Evolutionary conservation across 2,888 invertebrate species (phyloP).

Genomic region (Chrysolina haemoptera): DNA sequence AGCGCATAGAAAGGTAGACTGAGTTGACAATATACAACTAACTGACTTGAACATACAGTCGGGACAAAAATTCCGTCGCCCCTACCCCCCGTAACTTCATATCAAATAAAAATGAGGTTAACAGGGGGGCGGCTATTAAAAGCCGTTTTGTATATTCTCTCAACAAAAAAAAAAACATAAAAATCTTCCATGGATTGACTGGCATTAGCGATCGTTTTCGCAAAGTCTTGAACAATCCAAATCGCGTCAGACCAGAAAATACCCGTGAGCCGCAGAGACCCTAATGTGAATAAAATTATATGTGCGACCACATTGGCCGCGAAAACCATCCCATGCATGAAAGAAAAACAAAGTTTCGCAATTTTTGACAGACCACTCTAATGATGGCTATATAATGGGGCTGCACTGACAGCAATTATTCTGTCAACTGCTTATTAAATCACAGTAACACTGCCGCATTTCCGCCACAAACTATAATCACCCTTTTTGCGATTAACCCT

Average conservation of each 20-base stretch:
- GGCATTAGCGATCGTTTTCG: too few relatives aligned
- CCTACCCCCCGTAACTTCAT: too few relatives aligned
- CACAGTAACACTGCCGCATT: slow-evolving; percentile 35
- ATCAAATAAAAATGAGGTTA: too few relatives aligned
- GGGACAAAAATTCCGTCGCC: too few relatives aligned
- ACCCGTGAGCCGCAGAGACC: slow-evolving; percentile 14
- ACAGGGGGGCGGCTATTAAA: too few relatives aligned
- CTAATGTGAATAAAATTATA: slow-evolving; percentile 19
- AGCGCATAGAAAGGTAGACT: too few relatives aligned
- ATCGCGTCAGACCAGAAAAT: slow-evolving; percentile 16
- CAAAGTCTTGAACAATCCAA: background rate
- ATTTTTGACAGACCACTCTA: background rate
- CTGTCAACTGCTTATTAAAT: slow-evolving; percentile 42
- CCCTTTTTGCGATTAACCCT: slow-evolving; percentile 34
- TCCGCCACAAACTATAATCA: slow-evolving; percentile 44
- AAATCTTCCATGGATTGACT: too few relatives aligned
- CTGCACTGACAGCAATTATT: slow-evolving; percentile 35
- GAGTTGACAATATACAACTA: too few relatives aligned
- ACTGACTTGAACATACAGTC: too few relatives aligned
- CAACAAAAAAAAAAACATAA: too few relatives aligned
- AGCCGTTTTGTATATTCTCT: too few relatives aligned
- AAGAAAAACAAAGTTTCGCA: slow-evolving; percentile 1
- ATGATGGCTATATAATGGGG: slow-evolving; percentile 29
- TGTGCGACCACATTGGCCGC: slow-evolving; percentile 10
- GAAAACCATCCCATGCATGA: slow-evolving; percentile 13